Evolutionary conservation across 2,113 vertebrate species (phyloP).

Genomic region (Chaetodon trifascialis): DNA sequence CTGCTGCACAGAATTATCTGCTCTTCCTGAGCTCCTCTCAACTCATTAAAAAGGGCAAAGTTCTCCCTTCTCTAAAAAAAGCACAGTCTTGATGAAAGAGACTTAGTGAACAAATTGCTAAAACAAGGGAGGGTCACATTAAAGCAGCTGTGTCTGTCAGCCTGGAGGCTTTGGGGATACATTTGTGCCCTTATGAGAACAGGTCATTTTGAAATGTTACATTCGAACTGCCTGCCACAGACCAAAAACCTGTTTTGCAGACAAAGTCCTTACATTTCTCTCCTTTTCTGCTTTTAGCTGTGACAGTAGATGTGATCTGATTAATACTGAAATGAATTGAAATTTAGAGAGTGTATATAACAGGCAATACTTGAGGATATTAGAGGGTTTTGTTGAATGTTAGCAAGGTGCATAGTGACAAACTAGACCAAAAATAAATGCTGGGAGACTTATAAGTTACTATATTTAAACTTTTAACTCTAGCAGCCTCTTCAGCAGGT

Average conservation of each 20-base stretch:
- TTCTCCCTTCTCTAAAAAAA: slow-evolving; percentile 49
- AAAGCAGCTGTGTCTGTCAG: slow-evolving; percentile 27
- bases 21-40: slow-evolving; percentile 68
- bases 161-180: slow-evolving; percentile 19
- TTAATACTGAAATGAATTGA: background rate
- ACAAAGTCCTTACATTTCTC: background rate
- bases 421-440: background rate
- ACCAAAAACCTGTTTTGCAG: background rate
- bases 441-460: background rate
- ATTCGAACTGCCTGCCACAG: slow-evolving; percentile 6
- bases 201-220: slow-evolving; percentile 52
- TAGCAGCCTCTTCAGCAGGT: background rate
- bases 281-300: background rate
- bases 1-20: slow-evolving; percentile 71
- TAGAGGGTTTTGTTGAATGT: background rate
- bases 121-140: slow-evolving; percentile 41
- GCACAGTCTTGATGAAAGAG: slow-evolving; percentile 43
- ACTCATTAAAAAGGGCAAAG: slow-evolving; percentile 71
- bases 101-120: slow-evolving; percentile 28
- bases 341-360: background rate
- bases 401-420: background rate
- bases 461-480: background rate
- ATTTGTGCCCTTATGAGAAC: slow-evolving; percentile 31
- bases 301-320: background rate
- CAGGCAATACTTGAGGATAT: background rate